Evolutionary conservation across 2,888 invertebrate species (phyloP).

Genomic region (Acrobeloides nanus): DNA sequence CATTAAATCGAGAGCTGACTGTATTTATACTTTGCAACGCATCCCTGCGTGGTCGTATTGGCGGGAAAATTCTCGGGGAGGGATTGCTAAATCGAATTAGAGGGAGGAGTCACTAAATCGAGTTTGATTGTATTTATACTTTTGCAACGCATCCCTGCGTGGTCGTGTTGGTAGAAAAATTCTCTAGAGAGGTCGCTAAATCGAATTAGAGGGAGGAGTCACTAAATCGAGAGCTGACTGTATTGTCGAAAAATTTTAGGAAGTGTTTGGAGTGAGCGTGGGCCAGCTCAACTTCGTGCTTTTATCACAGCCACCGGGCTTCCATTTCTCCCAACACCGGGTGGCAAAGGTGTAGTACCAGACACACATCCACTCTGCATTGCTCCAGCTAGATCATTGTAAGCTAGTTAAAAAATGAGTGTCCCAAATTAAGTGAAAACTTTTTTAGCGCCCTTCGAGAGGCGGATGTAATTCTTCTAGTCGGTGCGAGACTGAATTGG

Average conservation of each 20-base stretch:
- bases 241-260: no score
- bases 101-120: no score
- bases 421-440: neutral
- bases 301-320: conserved; percentile 66
- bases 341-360: conserved; percentile 67
- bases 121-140: no score
- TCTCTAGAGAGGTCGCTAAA: neutral
- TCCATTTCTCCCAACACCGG: conserved; percentile 87
- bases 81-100: no score
- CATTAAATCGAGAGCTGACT: no score
- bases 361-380: conserved; percentile 66
- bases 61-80: no score
- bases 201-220: conserved; percentile 22
- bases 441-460: conserved; percentile 67
- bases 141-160: no score
- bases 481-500: conserved; percentile 92
- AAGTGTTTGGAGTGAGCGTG: conserved; percentile 46
- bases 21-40: no score
- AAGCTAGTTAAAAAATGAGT: conserved; percentile 12
- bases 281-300: conserved; percentile 33
- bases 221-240: no score
- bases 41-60: no score
- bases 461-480: conserved; percentile 76
- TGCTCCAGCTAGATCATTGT: conserved; percentile 73
- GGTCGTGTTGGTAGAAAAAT: no score